These are phyloP conservation scores for Dendrolimus kikuchii DNA, from an alignment of 1,140 invertebrate genomes.

Conservation along the genomic window DNA sequence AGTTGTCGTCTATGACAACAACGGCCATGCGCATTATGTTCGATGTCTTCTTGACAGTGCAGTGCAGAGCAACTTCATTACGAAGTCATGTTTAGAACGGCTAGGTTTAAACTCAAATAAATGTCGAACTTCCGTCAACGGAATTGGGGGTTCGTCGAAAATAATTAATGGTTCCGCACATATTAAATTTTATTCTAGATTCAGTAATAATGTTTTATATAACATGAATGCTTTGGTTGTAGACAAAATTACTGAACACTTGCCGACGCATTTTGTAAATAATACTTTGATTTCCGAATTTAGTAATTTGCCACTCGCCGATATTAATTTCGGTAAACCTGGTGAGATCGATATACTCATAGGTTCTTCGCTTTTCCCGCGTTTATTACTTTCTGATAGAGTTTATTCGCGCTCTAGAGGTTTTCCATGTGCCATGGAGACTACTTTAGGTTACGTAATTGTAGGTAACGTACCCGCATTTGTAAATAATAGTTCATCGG, in stretches of 20 bases:
- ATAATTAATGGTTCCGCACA: conserved; percentile 7
- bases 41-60: conserved; percentile 7
- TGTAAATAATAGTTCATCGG: too few species aligned
- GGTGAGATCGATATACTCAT: too few species aligned
- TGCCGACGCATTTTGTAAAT: conserved; percentile 15
- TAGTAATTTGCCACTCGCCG: conserved; percentile 12
- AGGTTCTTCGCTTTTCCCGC: too few species aligned
- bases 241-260: conserved; percentile 12
- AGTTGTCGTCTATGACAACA: too few species aligned
- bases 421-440: too few species aligned
- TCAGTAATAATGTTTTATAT: conserved; percentile 14
- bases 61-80: conserved; percentile 18
- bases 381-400: too few species aligned
- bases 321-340: conserved; percentile 5
- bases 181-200: conserved; percentile 17
- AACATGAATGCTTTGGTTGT: conserved; percentile 11
- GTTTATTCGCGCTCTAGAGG: too few species aligned
- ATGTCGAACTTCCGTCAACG: conserved; percentile 8
- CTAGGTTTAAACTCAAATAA: conserved; percentile 10
- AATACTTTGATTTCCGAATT: conserved; percentile 12
- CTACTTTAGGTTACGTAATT: too few species aligned
- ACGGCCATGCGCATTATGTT: too few species aligned
- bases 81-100: conserved; percentile 10
- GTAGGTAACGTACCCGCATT: too few species aligned
- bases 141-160: conserved; percentile 14